Percentiles rank a stretch among this genome's conserved stretches.
Conservation (phyloP, 2,888 invertebrate genomes). For the Hypercompe scribonia region DNA sequence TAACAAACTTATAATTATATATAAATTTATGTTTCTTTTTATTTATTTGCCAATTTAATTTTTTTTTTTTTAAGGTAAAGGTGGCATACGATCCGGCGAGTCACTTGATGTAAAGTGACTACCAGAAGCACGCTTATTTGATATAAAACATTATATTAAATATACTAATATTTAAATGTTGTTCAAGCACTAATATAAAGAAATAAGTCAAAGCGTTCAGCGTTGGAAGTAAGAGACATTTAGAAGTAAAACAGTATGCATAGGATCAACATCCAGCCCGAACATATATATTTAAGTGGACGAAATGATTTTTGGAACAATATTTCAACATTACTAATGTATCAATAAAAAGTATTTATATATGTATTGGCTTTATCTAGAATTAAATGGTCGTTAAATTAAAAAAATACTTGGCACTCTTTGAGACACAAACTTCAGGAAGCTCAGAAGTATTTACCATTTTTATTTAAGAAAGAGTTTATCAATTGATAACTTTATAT, state of each 20-base stretch:
- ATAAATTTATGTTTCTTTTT: background rate
- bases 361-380: background rate
- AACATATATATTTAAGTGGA: conserved; percentile 26
- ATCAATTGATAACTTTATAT: too few species aligned
- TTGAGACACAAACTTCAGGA: too few species aligned
- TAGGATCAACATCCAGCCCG: conserved; percentile 34
- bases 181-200: conserved; percentile 41
- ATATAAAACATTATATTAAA: conserved; percentile 13
- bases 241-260: conserved; percentile 30
- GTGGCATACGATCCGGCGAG: too few species aligned
- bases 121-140: background rate
- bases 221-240: conserved; percentile 31
- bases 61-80: too few species aligned
- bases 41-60: background rate
- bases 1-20: conserved; percentile 16
- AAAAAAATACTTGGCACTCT: too few species aligned
- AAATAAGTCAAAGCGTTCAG: conserved; percentile 43
- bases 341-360: background rate
- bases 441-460: too few species aligned
- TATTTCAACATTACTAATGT: background rate
- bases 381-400: too few species aligned
- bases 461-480: too few species aligned
- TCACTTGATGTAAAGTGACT: too few species aligned
- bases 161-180: conserved; percentile 2
- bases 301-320: conserved; percentile 37